A percentile compares a stretch with the other conserved stretches of the same genome.
phyloP scores from a whole-genome alignment of 2,113 vertebrate genomes.

The Chrysemys picta region DNA sequence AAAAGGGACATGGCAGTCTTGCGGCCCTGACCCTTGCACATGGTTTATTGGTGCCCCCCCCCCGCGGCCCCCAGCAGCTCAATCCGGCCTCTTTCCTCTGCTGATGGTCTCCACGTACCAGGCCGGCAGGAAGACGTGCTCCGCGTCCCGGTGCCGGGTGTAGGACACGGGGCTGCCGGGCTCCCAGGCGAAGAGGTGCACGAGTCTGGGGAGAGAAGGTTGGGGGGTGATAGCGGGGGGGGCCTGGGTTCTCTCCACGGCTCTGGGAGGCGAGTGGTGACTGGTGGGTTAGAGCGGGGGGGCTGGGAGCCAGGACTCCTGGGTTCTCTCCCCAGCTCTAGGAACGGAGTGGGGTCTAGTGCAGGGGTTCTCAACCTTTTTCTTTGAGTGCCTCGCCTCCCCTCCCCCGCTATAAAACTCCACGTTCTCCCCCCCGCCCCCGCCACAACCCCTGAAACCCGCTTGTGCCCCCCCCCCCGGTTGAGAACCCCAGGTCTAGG shows the following conservation, averaged over 20 bases:
- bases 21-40: background rate
- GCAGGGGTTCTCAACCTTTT: too few species aligned
- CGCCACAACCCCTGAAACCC: too few species aligned
- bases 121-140: conserved; percentile 83
- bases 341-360: too few species aligned
- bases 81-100: conserved; percentile 43
- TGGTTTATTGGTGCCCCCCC: background rate
- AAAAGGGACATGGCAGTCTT: background rate
- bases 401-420: too few species aligned
- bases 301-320: too few species aligned
- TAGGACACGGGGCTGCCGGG: conserved; percentile 85
- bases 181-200: conserved; percentile 88
- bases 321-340: too few species aligned
- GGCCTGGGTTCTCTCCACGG: too few species aligned
- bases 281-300: too few species aligned
- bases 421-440: fast-evolving
- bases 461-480: too few species aligned
- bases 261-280: too few species aligned
- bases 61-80: background rate
- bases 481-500: too few species aligned
- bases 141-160: conserved; percentile 81
- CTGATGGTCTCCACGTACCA: conserved; percentile 85
- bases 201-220: conserved; percentile 72
- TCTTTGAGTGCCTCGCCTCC: too few species aligned
- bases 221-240: background rate